These are phyloP conservation scores for Brachyistius frenatus DNA, from an alignment of 2,113 vertebrate species.

Conservation along the genomic window DNA sequence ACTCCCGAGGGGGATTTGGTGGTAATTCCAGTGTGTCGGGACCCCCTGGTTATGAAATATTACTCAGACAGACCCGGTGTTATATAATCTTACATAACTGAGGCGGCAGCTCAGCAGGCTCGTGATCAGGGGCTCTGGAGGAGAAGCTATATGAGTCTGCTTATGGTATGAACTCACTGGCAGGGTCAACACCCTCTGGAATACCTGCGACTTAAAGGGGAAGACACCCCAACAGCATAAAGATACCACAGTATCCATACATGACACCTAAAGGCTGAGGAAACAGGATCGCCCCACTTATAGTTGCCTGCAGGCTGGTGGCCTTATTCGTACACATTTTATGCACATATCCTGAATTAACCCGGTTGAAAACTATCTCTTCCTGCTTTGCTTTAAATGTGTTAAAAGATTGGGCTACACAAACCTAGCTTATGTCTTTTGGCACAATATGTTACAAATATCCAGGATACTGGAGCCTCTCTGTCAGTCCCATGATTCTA, in stretches of 20 bases:
- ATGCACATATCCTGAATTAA: neutral
- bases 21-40: slow-evolving; percentile 57
- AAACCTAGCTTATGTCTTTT: neutral
- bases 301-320: slow-evolving; percentile 18
- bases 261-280: slow-evolving; percentile 50
- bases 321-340: neutral
- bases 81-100: slow-evolving; percentile 86
- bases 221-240: slow-evolving; percentile 61
- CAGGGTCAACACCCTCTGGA: slow-evolving; percentile 73
- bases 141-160: slow-evolving; percentile 80
- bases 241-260: slow-evolving; percentile 50
- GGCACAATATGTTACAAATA: slow-evolving; percentile 6
- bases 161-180: slow-evolving; percentile 79
- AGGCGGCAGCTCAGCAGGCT: slow-evolving; percentile 80
- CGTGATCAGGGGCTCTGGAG: slow-evolving; percentile 78
- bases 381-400: too few relatives aligned
- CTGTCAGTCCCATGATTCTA: slow-evolving; percentile 48
- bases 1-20: slow-evolving; percentile 50
- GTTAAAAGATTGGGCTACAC: too few relatives aligned
- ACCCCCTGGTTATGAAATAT: slow-evolving; percentile 82
- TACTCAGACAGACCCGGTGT: slow-evolving; percentile 81
- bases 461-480: slow-evolving; percentile 1
- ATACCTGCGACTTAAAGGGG: slow-evolving; percentile 76
- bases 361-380: too few relatives aligned
- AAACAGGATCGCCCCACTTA: slow-evolving; percentile 23